phyloP scores from a whole-genome alignment of 2,888 invertebrate genomes.

The Epirrita christyi region DNA sequence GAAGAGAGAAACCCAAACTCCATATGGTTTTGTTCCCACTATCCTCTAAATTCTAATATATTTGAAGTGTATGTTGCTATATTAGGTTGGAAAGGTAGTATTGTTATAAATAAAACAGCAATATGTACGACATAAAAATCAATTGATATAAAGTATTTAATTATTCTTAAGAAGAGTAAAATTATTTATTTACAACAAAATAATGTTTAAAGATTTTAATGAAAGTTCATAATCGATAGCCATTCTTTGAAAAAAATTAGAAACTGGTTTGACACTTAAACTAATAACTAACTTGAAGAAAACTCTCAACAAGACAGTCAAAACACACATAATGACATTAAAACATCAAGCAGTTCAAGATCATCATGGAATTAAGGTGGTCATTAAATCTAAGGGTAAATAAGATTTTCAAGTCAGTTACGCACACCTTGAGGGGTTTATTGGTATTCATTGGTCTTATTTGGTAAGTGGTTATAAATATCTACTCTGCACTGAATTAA shows the following conservation, averaged over 20 bases:
- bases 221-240: conserved; percentile 1
- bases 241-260: not conserved
- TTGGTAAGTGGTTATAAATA: too few relatives aligned
- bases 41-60: too few relatives aligned
- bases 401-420: too few relatives aligned
- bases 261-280: not conserved
- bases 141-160: conserved; percentile 63
- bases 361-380: too few relatives aligned
- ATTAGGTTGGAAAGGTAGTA: too few relatives aligned
- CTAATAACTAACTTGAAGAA: not conserved
- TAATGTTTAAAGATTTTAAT: conserved; percentile 12
- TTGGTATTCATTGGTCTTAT: too few relatives aligned
- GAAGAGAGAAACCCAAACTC: too few relatives aligned
- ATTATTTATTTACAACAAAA: conserved; percentile 73
- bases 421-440: too few relatives aligned
- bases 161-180: conserved; percentile 66
- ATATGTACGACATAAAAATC: conserved; percentile 50
- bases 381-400: too few relatives aligned
- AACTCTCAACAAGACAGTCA: not conserved
- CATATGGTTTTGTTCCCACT: too few relatives aligned
- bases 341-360: not conserved
- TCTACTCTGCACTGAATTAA: too few relatives aligned
- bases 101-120: conserved; percentile 41
- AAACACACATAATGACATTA: conserved; percentile 2
- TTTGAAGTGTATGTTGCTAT: too few relatives aligned